A percentile compares a stretch with the other conserved stretches of the same genome.
Conservation (phyloP, 2,797 vertebrate species). For the Gallinago nigripennis region DNA sequence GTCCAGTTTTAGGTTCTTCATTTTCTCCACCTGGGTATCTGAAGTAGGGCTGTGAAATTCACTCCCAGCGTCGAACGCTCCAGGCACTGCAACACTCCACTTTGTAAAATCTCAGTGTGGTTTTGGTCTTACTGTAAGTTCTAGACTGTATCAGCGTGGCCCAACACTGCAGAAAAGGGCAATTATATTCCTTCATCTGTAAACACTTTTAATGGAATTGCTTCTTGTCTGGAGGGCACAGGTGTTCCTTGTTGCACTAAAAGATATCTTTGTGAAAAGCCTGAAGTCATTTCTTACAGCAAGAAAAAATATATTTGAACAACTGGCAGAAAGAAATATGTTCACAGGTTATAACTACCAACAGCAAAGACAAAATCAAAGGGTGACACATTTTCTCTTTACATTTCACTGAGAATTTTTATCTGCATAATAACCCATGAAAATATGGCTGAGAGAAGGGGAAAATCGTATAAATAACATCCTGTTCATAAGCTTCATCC, state of each 20-base stretch:
- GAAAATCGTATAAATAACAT: fast-evolving
- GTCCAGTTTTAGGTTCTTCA: background rate
- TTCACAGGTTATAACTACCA: background rate
- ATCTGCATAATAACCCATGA: background rate
- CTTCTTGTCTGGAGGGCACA: background rate
- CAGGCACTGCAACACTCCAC: fast-evolving
- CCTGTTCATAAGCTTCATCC: background rate
- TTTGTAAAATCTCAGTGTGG: background rate
- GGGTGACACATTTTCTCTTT: background rate
- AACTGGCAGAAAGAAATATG: background rate
- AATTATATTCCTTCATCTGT: background rate
- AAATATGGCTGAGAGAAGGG: background rate
- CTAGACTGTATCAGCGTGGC: background rate
- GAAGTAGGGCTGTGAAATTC: background rate
- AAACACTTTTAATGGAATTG: background rate
- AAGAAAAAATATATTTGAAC: background rate
- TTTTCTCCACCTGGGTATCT: background rate
- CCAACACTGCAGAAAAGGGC: background rate
- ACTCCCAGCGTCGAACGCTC: background rate
- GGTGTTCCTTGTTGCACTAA: background rate
- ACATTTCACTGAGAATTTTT: background rate
- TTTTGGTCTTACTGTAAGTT: background rate
- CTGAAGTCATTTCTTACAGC: background rate
- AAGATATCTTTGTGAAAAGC: background rate
- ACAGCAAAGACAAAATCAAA: background rate